phyloP scores from a whole-genome alignment of 1,140 invertebrate species.

The Lordiphosa collinella region DNA sequence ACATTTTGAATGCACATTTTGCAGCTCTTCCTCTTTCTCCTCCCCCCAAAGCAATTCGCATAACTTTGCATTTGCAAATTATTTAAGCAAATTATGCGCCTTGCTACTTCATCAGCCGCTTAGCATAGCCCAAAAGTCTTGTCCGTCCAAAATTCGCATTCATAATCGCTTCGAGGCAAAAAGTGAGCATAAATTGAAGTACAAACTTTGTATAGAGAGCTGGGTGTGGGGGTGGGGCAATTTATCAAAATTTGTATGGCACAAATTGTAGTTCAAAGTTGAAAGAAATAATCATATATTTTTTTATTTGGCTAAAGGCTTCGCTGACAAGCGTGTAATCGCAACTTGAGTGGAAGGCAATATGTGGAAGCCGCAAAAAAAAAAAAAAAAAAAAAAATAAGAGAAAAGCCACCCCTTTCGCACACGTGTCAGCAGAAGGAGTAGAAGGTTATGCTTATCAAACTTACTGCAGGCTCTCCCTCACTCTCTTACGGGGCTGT shows the following conservation, averaged over 20 bases:
- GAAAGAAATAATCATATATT: constrained; percentile 4
- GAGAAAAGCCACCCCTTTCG: constrained; percentile 19
- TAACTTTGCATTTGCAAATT: constrained; percentile 57
- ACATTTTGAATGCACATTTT: constrained; percentile 40
- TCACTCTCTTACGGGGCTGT: constrained; percentile 18
- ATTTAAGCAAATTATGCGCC: constrained; percentile 52
- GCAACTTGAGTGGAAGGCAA: constrained; percentile 48
- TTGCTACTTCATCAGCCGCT: constrained; percentile 47
- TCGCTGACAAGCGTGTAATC: constrained; percentile 68
- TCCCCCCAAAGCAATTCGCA: constrained; percentile 34
- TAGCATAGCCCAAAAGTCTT: constrained; percentile 13
- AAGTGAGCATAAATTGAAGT: constrained; percentile 29
- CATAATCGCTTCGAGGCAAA: constrained; percentile 44
- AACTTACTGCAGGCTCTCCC: constrained; percentile 24
- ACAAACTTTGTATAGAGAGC: constrained; percentile 20
- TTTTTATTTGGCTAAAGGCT: constrained; percentile 21
- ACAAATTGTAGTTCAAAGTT: constrained; percentile 12
- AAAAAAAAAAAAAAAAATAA: constrained; percentile 9
- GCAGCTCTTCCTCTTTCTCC: constrained; percentile 1
- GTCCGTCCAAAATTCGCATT: constrained; percentile 25
- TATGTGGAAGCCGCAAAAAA: constrained; percentile 22
- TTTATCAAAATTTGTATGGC: constrained; percentile 14
- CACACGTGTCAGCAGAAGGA: constrained; percentile 43
- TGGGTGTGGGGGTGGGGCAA: constrained; percentile 6
- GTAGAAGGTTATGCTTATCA: constrained; percentile 43